Conservation (phyloP, 2,797 vertebrate genomes). For the Podargus strigoides region DNA sequence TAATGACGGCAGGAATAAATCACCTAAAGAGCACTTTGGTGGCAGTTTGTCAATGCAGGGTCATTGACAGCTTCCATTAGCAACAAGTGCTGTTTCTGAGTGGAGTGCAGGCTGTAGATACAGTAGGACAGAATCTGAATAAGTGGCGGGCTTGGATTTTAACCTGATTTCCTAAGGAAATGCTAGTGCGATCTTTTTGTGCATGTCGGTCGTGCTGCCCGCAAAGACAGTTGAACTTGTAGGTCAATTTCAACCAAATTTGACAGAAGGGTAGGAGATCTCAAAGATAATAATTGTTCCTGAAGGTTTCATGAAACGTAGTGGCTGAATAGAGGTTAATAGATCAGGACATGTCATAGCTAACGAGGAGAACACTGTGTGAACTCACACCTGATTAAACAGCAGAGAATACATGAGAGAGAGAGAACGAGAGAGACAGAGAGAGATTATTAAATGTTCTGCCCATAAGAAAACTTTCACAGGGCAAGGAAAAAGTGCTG, state of each 20-base stretch:
- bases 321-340: conserved; percentile 16
- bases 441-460: conserved; percentile 15
- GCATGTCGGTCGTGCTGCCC: background rate
- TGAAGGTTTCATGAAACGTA: background rate
- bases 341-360: background rate
- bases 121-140: conserved; percentile 6
- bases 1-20: conserved; percentile 64
- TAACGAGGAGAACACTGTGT: conserved; percentile 3
- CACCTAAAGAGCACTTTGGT: conserved; percentile 46
- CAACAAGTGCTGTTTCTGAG: conserved; percentile 39
- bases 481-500: background rate
- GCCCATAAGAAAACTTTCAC: conserved; percentile 50
- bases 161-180: conserved; percentile 4
- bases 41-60: conserved; percentile 44
- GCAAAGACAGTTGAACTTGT: background rate
- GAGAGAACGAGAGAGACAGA: background rate
- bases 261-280: background rate
- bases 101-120: background rate
- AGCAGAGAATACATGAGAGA: conserved; percentile 18
- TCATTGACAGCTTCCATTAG: conserved; percentile 46
- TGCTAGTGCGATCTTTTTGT: background rate
- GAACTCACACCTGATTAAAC: conserved; percentile 55
- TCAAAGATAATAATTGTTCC: background rate
- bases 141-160: background rate
- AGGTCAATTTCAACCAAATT: conserved; percentile 7